Conservation (phyloP, 2,113 vertebrate species). For the Chamaetylas fuelleborni region DNA sequence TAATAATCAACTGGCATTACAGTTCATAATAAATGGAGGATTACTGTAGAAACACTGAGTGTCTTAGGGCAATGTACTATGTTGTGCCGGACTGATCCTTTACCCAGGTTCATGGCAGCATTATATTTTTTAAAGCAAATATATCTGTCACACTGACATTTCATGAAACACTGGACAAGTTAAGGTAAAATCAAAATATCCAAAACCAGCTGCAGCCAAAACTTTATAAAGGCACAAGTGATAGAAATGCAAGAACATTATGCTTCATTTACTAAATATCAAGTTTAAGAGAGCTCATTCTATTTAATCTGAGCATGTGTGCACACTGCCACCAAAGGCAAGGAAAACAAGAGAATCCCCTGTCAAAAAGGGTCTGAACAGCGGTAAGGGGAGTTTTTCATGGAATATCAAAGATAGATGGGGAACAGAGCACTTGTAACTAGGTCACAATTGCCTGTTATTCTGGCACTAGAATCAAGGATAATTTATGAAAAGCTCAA, state of each 20-base stretch:
- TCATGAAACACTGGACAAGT: neutral
- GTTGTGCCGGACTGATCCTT: neutral
- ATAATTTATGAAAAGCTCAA: neutral
- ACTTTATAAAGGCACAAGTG: neutral
- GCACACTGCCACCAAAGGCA: neutral
- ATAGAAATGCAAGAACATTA: neutral
- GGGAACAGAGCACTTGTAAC: neutral
- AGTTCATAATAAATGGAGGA: neutral
- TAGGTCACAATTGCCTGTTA: neutral
- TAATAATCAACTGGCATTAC: neutral
- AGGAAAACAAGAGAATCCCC: neutral
- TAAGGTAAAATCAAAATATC: neutral
- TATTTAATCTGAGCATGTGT: neutral
- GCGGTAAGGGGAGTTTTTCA: neutral
- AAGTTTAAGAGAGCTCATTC: neutral
- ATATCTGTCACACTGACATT: fast-evolving
- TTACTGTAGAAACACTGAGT: neutral
- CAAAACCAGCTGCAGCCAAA: neutral
- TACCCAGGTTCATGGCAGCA: neutral
- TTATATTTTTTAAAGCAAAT: neutral
- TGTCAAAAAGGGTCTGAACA: neutral
- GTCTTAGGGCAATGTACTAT: fast-evolving
- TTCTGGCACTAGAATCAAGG: neutral
- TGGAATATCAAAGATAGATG: neutral
- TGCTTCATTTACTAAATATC: neutral